These are phyloP conservation scores for Anseranas semipalmata DNA, from an alignment of 2,113 vertebrate genomes.

Conservation along the genomic window DNA sequence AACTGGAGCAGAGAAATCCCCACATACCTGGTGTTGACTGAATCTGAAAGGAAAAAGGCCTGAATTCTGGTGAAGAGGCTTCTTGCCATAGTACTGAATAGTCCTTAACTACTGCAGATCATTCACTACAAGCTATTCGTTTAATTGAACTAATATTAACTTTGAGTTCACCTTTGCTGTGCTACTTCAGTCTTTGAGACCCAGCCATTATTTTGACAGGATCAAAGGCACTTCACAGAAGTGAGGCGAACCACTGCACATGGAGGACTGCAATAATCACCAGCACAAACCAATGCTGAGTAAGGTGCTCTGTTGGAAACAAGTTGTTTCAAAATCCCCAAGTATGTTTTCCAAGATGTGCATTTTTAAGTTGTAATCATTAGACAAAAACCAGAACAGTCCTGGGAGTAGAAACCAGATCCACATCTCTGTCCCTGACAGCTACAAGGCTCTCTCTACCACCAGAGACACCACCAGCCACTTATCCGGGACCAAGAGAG, in stretches of 20 bases:
- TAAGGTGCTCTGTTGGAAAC: not conserved
- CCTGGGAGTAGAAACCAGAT: not conserved
- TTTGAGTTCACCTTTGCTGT: not conserved
- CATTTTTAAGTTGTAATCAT: not conserved
- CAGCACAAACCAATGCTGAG: accelerated
- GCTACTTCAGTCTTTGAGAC: not conserved
- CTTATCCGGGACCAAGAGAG: not conserved
- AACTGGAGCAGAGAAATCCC: not conserved
- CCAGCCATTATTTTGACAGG: not conserved
- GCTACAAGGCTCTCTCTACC: not conserved
- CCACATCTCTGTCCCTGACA: not conserved
- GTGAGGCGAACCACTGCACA: not conserved
- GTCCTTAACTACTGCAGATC: not conserved
- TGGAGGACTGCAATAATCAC: not conserved
- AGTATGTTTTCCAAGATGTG: not conserved
- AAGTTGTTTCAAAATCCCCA: not conserved
- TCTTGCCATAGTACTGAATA: not conserved
- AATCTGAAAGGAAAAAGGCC: not conserved
- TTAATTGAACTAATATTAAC: not conserved
- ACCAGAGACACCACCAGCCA: not conserved
- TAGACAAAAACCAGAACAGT: not conserved
- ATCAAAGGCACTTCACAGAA: not conserved
- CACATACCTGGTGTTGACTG: not conserved
- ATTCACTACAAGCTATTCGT: not conserved
- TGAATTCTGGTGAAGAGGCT: not conserved